A percentile compares a stretch with the other conserved stretches of the same genome.
Evolutionary conservation across 2,797 vertebrate genomes (phyloP).

Genomic region (Syngnathus rostellatus): DNA sequence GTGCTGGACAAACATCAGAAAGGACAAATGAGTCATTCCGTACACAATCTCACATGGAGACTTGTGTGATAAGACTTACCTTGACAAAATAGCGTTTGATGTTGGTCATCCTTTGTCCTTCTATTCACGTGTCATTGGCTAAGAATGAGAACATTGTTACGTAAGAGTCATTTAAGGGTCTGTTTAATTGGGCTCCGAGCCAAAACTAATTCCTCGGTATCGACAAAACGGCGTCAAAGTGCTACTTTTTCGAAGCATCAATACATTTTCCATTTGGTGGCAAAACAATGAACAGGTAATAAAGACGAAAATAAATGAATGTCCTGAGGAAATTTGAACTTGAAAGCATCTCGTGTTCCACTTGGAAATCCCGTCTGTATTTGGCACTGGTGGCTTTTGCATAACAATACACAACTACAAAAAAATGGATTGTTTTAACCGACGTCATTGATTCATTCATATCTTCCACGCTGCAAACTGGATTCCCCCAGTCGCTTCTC

Average conservation of each 20-base stretch:
- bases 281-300: too few relatives aligned
- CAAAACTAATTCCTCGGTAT: too few relatives aligned
- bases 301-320: too few relatives aligned
- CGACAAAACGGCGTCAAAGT: too few relatives aligned
- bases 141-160: not conserved
- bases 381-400: not conserved
- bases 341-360: not conserved
- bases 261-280: too few relatives aligned
- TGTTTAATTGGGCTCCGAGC: not conserved
- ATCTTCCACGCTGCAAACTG: not conserved
- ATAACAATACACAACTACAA: too few relatives aligned
- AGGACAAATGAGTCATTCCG: not conserved
- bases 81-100: slow-evolving; percentile 71
- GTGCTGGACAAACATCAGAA: slow-evolving; percentile 48
- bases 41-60: too few relatives aligned
- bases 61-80: slow-evolving; percentile 57
- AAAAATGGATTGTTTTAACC: too few relatives aligned
- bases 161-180: not conserved
- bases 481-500: not conserved
- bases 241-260: too few relatives aligned
- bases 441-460: not conserved
- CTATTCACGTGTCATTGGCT: not conserved
- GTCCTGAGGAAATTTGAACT: too few relatives aligned
- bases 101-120: slow-evolving; percentile 55
- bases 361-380: not conserved